Base-by-base conservation (phyloP, 2,888 invertebrate genomes). In the Tortricodes alternella region DNA sequence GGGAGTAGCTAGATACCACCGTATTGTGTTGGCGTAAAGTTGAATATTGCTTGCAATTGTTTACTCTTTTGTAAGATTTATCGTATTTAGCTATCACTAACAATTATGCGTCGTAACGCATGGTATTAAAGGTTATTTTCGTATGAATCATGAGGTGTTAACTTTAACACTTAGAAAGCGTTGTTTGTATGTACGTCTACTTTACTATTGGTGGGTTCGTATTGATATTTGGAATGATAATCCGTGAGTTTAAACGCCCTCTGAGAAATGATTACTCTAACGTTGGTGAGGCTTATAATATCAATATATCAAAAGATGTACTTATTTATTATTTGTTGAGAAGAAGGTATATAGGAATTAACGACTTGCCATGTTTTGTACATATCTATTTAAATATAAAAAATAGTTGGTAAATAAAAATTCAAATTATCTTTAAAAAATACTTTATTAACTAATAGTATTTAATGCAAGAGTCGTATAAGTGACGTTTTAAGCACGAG, bases 81-180 rank as follows among this genome's bases (percentile, higher is more conserved):
- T 56, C 16, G 37, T 67, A 70, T 72, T 75, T 70, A 70, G 56
- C 61, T 56, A 58, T 50, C 1, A 21, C 63, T 69, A 53, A 46
- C 56, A 6, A 61, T 46, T 52, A 49, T 70, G 46, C 32, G 50
- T 44, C 46, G 35, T 68, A 60, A 50, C 3, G 0, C 0, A 18
- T 46, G 1, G 7, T 0, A 1, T 16, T 68, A 46, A 60, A 66
- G 64, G 37, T 46, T 46, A 44, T 63, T 66, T 76, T 2, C 32
- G 8, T 59, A 75, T 70, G 13, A 11, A 8, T 2, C 8, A 16
- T 6, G 4, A 74, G 79, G 88, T 87, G 88, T 87, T 79, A 86
- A 85, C 81, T 83, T 86, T 85, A 78, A 86, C 89, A 88, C 86
- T 82, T 85, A 74, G 68, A 69, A 66, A 72, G 67, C 68, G 74